Evolutionary conservation across 2,113 vertebrate genomes (phyloP).

Genomic region (Gopherus flavomarginatus): DNA sequence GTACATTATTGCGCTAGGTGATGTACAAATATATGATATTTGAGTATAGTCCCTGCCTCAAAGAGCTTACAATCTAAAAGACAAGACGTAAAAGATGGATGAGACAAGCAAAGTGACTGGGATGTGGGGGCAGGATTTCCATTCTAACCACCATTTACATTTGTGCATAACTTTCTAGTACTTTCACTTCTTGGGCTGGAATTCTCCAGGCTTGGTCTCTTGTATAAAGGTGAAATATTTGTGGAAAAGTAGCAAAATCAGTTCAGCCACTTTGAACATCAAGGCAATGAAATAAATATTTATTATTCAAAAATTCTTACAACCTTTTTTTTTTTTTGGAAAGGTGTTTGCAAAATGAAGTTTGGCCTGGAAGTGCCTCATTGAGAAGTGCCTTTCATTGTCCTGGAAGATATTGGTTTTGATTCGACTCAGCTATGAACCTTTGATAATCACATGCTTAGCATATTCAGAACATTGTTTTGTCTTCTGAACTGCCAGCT

Average conservation of each 20-base stretch:
- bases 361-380: neutral
- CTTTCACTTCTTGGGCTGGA: neutral
- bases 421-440: neutral
- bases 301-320: neutral
- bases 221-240: neutral
- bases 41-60: neutral
- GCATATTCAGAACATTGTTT: neutral
- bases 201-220: neutral
- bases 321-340: neutral
- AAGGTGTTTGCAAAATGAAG: neutral
- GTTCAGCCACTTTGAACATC: neutral
- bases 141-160: neutral
- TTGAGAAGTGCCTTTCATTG: neutral
- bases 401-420: constrained; percentile 16
- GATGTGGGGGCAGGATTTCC: neutral
- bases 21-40: neutral
- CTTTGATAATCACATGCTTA: constrained; percentile 2
- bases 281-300: neutral
- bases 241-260: neutral
- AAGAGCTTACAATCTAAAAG: neutral
- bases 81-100: neutral
- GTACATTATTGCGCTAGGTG: rapidly evolving
- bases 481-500: neutral
- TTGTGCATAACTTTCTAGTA: neutral
- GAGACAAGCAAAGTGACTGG: neutral